Conservation (phyloP, 35 echinoderm and acorn worm genomes). For the Amphiura filiformis region DNA sequence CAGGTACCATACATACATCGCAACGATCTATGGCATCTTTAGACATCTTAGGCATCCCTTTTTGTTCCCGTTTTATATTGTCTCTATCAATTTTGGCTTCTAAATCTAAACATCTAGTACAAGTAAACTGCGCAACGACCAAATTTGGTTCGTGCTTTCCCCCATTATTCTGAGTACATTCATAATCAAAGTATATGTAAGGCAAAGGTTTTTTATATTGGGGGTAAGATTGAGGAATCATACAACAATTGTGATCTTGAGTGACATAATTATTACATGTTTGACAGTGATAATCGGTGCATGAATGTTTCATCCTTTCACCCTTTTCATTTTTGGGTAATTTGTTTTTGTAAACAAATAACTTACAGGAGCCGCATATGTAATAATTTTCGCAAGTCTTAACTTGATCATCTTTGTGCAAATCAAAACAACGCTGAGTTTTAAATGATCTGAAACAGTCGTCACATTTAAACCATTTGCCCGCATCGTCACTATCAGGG, state of each 20-base stretch:
- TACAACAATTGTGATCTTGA: neutral
- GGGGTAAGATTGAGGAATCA: neutral
- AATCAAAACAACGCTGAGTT: conserved; percentile 31
- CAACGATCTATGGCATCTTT: neutral
- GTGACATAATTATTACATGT: neutral
- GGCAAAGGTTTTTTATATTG: neutral
- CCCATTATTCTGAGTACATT: conserved; percentile 51
- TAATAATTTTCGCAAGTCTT: neutral
- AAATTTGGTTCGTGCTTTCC: conserved; percentile 54
- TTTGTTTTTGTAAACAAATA: neutral
- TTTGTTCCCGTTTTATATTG: neutral
- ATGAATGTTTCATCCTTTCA: neutral
- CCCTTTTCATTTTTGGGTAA: neutral
- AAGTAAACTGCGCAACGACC: conserved; percentile 43
- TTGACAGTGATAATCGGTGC: neutral
- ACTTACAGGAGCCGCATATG: conserved; percentile 14
- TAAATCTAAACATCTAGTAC: conserved; percentile 11
- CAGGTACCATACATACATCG: neutral
- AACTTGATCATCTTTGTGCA: conserved; percentile 15
- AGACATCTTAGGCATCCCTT: neutral
- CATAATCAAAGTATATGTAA: conserved; percentile 81
- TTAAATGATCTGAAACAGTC: conserved; percentile 40
- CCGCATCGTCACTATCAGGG: neutral
- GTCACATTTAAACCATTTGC: neutral
- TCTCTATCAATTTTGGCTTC: neutral